Evolutionary conservation across 2,888 invertebrate genomes (phyloP).

Genomic region (Trichogramma dendrolimi): DNA sequence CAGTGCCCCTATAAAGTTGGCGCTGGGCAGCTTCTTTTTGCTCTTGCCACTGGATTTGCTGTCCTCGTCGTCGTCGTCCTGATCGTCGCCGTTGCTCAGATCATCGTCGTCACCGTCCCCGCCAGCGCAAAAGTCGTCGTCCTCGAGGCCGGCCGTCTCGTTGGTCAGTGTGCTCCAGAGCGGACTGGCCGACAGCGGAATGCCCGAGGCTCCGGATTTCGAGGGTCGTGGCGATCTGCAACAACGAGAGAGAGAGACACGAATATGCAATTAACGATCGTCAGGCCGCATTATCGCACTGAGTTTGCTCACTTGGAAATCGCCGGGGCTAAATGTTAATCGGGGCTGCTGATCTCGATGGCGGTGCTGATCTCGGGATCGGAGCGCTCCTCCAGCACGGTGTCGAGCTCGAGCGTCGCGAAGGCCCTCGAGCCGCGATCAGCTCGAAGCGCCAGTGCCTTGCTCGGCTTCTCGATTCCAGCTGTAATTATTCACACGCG

Average conservation of each 20-base stretch:
- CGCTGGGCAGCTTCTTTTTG: slow-evolving; percentile 56
- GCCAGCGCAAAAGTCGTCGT: slow-evolving; percentile 43
- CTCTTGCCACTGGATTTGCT: slow-evolving; percentile 43
- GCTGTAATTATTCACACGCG: slow-evolving; percentile 33
- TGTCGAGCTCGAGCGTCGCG: slow-evolving; percentile 75
- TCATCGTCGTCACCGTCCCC: slow-evolving; percentile 43
- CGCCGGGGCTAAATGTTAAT: slow-evolving; percentile 49
- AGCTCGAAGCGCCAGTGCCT: slow-evolving; percentile 61
- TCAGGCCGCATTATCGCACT: background rate
- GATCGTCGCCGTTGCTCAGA: slow-evolving; percentile 4
- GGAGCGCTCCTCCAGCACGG: slow-evolving; percentile 78
- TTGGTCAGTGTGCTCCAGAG: slow-evolving; percentile 69
- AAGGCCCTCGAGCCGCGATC: slow-evolving; percentile 70
- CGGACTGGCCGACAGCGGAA: slow-evolving; percentile 65
- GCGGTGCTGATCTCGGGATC: slow-evolving; percentile 66
- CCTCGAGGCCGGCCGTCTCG: background rate
- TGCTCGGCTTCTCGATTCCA: slow-evolving; percentile 52
- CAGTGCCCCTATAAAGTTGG: slow-evolving; percentile 57
- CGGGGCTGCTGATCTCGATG: slow-evolving; percentile 48
- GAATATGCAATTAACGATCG: background rate
- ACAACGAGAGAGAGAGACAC: background rate
- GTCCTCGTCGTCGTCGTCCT: slow-evolving; percentile 41
- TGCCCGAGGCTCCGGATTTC: slow-evolving; percentile 39
- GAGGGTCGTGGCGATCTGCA: slow-evolving; percentile 46
- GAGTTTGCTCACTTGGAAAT: slow-evolving; percentile 40